Conservation (phyloP, 2,797 vertebrate species). For the Garrulus glandarius region DNA sequence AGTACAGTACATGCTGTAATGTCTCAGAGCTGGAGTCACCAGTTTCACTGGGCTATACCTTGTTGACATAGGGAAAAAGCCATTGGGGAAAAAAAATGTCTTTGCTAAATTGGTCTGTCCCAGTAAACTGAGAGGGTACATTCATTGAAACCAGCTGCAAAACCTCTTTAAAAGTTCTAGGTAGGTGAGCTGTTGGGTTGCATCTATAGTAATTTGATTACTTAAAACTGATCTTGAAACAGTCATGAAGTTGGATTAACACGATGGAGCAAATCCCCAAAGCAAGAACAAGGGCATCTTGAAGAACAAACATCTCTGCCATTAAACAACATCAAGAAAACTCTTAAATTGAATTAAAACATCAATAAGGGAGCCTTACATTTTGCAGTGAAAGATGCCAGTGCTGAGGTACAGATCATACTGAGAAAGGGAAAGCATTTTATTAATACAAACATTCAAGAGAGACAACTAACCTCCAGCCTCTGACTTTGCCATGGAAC, state of each 20-base stretch:
- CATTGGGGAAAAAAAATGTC: rapidly evolving
- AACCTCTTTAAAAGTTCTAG: neutral
- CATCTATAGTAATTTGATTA: neutral
- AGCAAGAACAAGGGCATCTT: neutral
- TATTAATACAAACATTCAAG: neutral
- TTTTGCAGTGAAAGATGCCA: neutral
- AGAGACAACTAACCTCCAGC: neutral
- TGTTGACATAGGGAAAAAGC: neutral
- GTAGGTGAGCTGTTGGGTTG: neutral
- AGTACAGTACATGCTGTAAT: neutral
- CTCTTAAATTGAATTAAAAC: neutral
- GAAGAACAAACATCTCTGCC: neutral
- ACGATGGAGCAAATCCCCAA: neutral
- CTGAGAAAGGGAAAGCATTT: neutral
- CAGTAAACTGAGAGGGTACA: neutral
- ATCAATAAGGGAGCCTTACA: neutral
- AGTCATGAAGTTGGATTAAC: neutral
- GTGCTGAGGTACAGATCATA: neutral
- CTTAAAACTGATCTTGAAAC: neutral
- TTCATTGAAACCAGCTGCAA: neutral
- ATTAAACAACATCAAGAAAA: neutral
- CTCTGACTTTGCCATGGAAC: neutral
- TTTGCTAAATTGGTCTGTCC: neutral
- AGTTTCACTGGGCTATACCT: neutral
- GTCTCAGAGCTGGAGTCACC: neutral